Evolutionary conservation across 2,113 vertebrate species (phyloP).

Genomic region (Casuarius casuarius): DNA sequence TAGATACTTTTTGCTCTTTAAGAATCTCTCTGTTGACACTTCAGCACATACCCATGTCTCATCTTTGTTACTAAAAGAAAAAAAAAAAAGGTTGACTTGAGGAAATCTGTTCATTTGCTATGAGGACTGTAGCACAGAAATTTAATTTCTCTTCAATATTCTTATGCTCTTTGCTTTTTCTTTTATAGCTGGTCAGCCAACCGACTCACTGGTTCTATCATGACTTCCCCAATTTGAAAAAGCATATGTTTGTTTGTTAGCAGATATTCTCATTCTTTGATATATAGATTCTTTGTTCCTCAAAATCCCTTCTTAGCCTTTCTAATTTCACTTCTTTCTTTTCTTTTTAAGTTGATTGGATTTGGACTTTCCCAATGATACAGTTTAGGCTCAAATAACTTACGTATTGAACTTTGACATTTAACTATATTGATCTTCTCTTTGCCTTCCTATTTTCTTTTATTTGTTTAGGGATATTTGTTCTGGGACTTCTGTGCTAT

Average conservation of each 20-base stretch:
- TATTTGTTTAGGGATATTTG: conserved; percentile 34
- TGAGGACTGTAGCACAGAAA: not conserved
- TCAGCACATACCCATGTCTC: not conserved
- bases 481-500: not conserved
- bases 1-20: not conserved
- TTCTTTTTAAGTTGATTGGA: conserved; percentile 18
- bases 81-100: not conserved
- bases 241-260: not conserved
- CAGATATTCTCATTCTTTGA: not conserved
- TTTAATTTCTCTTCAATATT: not conserved
- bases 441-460: not conserved
- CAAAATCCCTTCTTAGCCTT: conserved; percentile 4
- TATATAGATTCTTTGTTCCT: not conserved
- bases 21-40: not conserved
- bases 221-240: not conserved
- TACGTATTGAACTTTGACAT: conserved; percentile 52
- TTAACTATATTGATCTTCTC: conserved; percentile 44
- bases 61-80: not conserved
- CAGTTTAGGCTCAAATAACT: conserved; percentile 40
- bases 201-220: not conserved
- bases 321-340: conserved; percentile 23
- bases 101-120: not conserved
- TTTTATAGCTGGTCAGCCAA: not conserved
- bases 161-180: not conserved
- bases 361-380: conserved; percentile 23